Percentiles rank a stretch among this genome's conserved stretches.
Conservation (phyloP, 2,797 vertebrate genomes). For the Myripristis jacobus region DNA sequence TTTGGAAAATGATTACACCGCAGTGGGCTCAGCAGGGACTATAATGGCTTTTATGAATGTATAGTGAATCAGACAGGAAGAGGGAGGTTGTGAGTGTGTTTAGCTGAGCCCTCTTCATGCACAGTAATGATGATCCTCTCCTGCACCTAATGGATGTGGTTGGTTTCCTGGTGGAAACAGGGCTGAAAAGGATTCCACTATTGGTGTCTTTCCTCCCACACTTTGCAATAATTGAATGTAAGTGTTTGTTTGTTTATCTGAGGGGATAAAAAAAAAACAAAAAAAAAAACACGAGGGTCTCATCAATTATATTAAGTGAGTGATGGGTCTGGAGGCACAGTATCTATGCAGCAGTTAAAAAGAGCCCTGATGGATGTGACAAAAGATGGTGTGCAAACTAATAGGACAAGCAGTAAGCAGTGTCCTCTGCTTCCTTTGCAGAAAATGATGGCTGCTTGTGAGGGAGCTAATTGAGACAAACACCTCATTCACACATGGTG, state of each 20-base stretch:
- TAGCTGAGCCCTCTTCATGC: no score
- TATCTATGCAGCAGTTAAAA: slow-evolving; percentile 23
- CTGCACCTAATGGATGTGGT: background rate
- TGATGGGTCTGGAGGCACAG: slow-evolving; percentile 29
- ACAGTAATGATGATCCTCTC: background rate
- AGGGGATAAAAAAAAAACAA: background rate
- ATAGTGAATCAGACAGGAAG: no score
- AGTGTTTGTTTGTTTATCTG: slow-evolving; percentile 7
- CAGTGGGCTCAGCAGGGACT: no score
- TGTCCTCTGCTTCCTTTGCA: background rate
- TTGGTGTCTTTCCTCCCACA: background rate
- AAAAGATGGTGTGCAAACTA: slow-evolving; percentile 3
- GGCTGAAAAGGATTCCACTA: background rate
- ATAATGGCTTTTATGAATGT: no score
- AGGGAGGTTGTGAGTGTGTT: no score
- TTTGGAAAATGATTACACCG: no score
- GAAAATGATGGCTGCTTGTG: slow-evolving; percentile 37
- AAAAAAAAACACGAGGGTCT: slow-evolving; percentile 8
- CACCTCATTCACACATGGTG: no score
- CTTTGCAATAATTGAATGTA: background rate
- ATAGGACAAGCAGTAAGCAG: slow-evolving; percentile 12
- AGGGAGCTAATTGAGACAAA: slow-evolving; percentile 26
- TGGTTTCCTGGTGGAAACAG: background rate
- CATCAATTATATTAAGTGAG: background rate
- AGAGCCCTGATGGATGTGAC: slow-evolving; percentile 24